Base-by-base conservation (phyloP, 2,797 vertebrate genomes). In the Danio jaintianensis region DNA sequence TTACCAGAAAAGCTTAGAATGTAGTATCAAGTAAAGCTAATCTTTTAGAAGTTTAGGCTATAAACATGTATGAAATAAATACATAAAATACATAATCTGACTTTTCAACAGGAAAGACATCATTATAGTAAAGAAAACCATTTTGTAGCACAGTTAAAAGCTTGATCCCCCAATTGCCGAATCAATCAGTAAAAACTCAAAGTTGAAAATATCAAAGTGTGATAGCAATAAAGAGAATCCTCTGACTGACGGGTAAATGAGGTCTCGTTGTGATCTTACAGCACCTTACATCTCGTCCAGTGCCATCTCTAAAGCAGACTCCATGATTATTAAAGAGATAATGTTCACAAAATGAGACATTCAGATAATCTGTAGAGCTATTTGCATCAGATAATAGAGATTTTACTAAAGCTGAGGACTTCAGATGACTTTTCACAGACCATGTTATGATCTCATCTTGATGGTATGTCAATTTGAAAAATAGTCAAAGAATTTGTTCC, bases 341-440 rank as follows among this genome's bases (percentile, higher is more conserved):
- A n/a, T n/a, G n/a, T n/a, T n/a, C n/a, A n/a, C n/a, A n/a, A n/a
- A n/a, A n/a, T n/a, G n/a, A n/a, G n/a, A n/a, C n/a, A n/a, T n/a
- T 29, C 8, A 53, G 36, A 58, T 68, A 16, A 52, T 52, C 48
- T 52, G 48, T 45, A 13, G 7, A 42, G 58, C 58, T 66, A 20
- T 78, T 18, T 69, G 55, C 29, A 38, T 78, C 52, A 68, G 55
- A 42, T 15, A 29, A 29, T 29, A 29, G 22, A 68, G 58, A 78
- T 58, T 67, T 76, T 38, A 38, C 40, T n/a, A 22, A 38, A 40
- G 29, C 45, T 5, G 8, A 18, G 58, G 3, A 10, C 53, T 58
- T 36, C 8, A 22, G 13, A 40, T 40, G 38, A 10, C 1, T 29
- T 52, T 40, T 15, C n/a, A 55, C 7, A 38, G 38, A 20, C n/a